phyloP scores from a whole-genome alignment of 2,797 vertebrate species.

The Balearica regulorum region DNA sequence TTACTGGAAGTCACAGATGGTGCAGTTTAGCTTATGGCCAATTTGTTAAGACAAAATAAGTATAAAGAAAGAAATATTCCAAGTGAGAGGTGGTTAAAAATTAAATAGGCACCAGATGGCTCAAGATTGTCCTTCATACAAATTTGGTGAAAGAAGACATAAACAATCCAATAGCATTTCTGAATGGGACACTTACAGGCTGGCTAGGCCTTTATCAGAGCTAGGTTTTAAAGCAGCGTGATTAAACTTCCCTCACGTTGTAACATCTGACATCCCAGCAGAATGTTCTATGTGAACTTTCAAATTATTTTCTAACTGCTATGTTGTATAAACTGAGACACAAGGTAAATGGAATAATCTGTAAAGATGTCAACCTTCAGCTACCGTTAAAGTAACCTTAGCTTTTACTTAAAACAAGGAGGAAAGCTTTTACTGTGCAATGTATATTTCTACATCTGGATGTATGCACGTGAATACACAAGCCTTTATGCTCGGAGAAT shows the following conservation, averaged over 20 bases:
- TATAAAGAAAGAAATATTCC: constrained; percentile 82
- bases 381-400: background rate
- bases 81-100: constrained; percentile 84
- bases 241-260: background rate
- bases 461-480: background rate
- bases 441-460: background rate
- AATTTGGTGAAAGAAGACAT: constrained; percentile 77
- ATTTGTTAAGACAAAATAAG: constrained; percentile 84
- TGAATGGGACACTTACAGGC: constrained; percentile 63
- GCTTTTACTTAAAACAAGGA: background rate
- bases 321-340: background rate
- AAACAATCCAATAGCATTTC: constrained; percentile 70
- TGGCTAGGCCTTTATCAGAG: constrained; percentile 18
- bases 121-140: constrained; percentile 79
- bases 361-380: background rate
- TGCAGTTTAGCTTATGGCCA: constrained; percentile 82
- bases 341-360: background rate
- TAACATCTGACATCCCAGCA: background rate
- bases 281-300: background rate
- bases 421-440: background rate
- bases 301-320: background rate
- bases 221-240: constrained; percentile 28
- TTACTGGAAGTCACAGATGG: constrained; percentile 93
- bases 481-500: background rate
- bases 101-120: constrained; percentile 83